Evolutionary conservation across 2,888 invertebrate species (phyloP), one percentile per base, ranked within the genome.

Genomic region (Caenorhabditis sp.): DNA sequence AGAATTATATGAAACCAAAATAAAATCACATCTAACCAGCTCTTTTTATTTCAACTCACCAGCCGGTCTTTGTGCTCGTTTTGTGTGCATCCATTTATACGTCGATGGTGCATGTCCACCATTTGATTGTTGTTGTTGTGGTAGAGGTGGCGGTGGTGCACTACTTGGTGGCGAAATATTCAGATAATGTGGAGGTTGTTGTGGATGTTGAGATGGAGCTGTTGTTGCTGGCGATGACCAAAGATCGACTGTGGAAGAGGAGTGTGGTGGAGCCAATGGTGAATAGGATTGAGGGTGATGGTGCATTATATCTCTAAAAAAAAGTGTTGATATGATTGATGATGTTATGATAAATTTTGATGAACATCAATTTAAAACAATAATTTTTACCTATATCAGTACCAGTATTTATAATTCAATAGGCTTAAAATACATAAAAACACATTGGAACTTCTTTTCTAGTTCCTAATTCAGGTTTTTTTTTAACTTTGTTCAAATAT

Each of bases 51-150:
- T 52, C 3, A 52, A 50, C 82, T 72, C 20, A 85, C 85, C 82
- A 27, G 78, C 70, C 21, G 81, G 77, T 67, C 83, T 81, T 23
- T 77, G 77, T 21, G 81, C 70, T 60, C 86, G 57, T 62, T 86
- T 86, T n/a, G 84, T 84, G 54, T 86, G 84, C 86, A 86, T 86
- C 86, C 86, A 86, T 70, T 85, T 85, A 76, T 84, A 86, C n/a
- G 82, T 70, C 14, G 68, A 59, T 25, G 78, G 64, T 0, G 68
- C 53, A 0, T 53, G 27, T n/a, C 60, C 70, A n/a, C 61, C 70
- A 20, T 31, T 54, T 38, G 49, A 38, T 26, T 56, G 25, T 58
- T 56, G 68, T 63, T 63, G 68, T 56, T 59, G 58, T 57, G n/a
- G 61, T 71, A 38, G 70, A 57, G 25, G 50, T 63, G 74, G 70